A percentile compares a stretch with the other conserved stretches of the same genome.
Conservation (phyloP, 2,113 vertebrate species). For the Rhinopomastus cyanomelas region DNA sequence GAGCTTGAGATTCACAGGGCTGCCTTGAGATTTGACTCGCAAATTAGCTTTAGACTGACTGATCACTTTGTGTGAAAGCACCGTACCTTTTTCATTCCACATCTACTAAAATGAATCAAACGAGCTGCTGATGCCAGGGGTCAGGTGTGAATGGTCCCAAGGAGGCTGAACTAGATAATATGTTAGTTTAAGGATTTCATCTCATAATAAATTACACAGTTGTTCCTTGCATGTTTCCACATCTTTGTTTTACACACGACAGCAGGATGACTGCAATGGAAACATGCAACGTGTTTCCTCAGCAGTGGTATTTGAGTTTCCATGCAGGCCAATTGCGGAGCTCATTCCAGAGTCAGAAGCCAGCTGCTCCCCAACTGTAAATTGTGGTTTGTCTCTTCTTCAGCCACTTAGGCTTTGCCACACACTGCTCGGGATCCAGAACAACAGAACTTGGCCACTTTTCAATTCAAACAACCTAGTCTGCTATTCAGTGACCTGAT, state of each 20-base stretch:
- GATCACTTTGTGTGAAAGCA: neutral
- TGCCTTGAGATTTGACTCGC: neutral
- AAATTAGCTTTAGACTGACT: neutral
- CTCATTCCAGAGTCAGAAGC: neutral
- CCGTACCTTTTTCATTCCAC: neutral
- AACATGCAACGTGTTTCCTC: neutral
- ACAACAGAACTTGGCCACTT: neutral
- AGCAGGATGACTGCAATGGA: neutral
- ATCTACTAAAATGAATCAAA: neutral
- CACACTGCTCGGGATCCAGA: neutral
- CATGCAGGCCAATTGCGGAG: neutral
- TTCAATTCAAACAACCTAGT: neutral
- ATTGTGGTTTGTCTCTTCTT: constrained; percentile 18
- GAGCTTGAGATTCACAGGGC: neutral
- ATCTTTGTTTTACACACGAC: constrained; percentile 14
- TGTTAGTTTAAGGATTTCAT: constrained; percentile 53
- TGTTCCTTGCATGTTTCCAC: neutral
- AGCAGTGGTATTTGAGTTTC: neutral
- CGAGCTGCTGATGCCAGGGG: neutral
- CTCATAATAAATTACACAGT: constrained; percentile 34
- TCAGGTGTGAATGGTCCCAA: neutral
- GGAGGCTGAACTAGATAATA: constrained; percentile 12
- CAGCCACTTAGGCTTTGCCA: neutral
- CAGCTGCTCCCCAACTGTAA: neutral
- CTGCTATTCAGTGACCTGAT: neutral